Evolutionary conservation across 30 jellyfish, hydroid and myxozoan species (phyloP).

Genomic region (Hydra vulgaris): DNA sequence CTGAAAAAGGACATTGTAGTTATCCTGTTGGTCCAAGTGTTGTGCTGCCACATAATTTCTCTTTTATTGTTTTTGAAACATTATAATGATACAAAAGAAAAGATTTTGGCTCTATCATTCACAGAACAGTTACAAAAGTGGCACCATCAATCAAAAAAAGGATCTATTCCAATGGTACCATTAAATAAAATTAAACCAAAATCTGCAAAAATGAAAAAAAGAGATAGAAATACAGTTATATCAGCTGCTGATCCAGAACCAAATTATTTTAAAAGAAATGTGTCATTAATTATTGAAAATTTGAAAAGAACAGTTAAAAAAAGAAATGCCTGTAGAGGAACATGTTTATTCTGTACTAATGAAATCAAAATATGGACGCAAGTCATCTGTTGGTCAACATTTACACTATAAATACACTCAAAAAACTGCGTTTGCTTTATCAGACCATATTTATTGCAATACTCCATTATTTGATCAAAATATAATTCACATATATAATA

Average conservation of each 20-base stretch:
- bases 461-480: not conserved
- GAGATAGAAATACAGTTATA: not conserved
- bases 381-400: slow-evolving; percentile 8
- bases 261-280: slow-evolving; percentile 6
- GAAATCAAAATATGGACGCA: no score
- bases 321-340: slow-evolving; percentile 10
- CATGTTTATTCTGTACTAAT: no score
- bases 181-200: not conserved
- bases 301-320: not conserved
- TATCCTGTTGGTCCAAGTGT: slow-evolving; percentile 15
- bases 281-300: not conserved
- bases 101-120: not conserved
- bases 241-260: slow-evolving; percentile 1
- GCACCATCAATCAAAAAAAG: no score
- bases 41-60: not conserved
- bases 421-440: not conserved
- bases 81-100: slow-evolving; percentile 6
- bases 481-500: not conserved
- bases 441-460: not conserved
- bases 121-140: slow-evolving; percentile 10
- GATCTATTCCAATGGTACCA: not conserved
- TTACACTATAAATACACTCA: slow-evolving; percentile 1
- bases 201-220: not conserved
- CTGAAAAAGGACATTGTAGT: slow-evolving; percentile 8
- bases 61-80: slow-evolving; percentile 8